phyloP scores from a whole-genome alignment of 2,888 invertebrate species.

The Leptopilina myrica region DNA sequence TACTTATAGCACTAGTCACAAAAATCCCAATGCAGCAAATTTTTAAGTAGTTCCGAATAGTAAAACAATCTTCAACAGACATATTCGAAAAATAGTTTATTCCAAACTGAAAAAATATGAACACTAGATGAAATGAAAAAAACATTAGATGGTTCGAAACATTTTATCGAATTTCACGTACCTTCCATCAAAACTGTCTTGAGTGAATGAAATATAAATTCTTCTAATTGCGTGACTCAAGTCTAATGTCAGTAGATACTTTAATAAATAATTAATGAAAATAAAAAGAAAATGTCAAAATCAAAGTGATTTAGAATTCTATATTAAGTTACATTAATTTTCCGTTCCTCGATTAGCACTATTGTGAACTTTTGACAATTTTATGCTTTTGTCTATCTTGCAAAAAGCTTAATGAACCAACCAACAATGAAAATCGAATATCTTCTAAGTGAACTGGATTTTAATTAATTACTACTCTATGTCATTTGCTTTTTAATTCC shows the following conservation, averaged over 20 bases:
- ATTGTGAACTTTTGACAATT: neutral
- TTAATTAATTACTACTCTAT: slow-evolving; percentile 17
- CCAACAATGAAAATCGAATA: neutral
- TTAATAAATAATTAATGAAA: neutral
- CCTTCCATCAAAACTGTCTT: slow-evolving; percentile 2
- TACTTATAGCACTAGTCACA: slow-evolving; percentile 37
- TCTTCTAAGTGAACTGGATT: neutral
- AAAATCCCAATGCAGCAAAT: slow-evolving; percentile 18
- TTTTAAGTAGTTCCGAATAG: neutral
- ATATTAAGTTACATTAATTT: slow-evolving; percentile 14
- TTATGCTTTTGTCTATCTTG: neutral
- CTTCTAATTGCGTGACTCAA: slow-evolving; percentile 12
- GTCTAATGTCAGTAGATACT: neutral
- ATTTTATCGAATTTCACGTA: slow-evolving; percentile 22
- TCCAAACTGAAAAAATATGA: too few relatives aligned
- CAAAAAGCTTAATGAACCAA: neutral
- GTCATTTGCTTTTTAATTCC: slow-evolving; percentile 2
- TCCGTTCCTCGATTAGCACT: neutral
- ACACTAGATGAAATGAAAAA: too few relatives aligned
- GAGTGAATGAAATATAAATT: slow-evolving; percentile 33
- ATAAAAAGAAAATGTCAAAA: slow-evolving; percentile 24
- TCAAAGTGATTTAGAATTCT: slow-evolving; percentile 8
- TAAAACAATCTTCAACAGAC: neutral
- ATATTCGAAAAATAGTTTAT: neutral
- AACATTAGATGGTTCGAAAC: neutral